Base-by-base conservation (phyloP, 1,140 invertebrate species). In the Musca domestica region DNA sequence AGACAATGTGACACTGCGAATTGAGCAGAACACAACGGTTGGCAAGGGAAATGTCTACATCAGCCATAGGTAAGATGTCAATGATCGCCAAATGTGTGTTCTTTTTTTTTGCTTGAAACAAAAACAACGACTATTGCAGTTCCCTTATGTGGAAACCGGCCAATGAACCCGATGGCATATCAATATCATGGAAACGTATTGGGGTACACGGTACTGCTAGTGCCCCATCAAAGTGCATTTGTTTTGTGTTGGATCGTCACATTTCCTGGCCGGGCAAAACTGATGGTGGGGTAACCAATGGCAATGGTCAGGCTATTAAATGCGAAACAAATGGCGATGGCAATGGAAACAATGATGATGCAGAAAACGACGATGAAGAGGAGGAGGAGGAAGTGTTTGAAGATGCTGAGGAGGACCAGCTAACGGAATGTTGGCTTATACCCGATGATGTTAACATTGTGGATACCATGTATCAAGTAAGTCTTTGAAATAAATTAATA, bases 211-310 rank as follows among this genome's bases (percentile, higher is more conserved):
- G 76, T 9, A 78, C 79, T 52, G 73, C 78, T 0, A 70, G 76
- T 12, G 75, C 73, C 47, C 78, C 78, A 23, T 66, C 69, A 0
- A 81, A 81, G 63, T 81, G 78, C 56, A 81, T 81, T 71, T 81
- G 81, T 61, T 79, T 81, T 41, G 79, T 81, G 76, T 56, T 81
- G 30, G 78, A 81, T 64, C 74, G 78, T 48, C 74, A 77, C 70
- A 72, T 81, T 12, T 70, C 73, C 25, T 81, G 78, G 78, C 70
- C 65, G n/a, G 78, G 78, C 5, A 69, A 76, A 12, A 77, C 76
- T 19, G 71, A 80, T 67, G 54, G 72, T n/a, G 19, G 41, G n/a
- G 47, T 9, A 14, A 7, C 64, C 9, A 23, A 56, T 7, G 66
- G 71, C 5, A 77, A 77, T 68, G 73, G 74, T 0, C 71, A 72